Base-by-base conservation (phyloP, 2,888 invertebrate species). In the Brachyopa scutellaris region DNA sequence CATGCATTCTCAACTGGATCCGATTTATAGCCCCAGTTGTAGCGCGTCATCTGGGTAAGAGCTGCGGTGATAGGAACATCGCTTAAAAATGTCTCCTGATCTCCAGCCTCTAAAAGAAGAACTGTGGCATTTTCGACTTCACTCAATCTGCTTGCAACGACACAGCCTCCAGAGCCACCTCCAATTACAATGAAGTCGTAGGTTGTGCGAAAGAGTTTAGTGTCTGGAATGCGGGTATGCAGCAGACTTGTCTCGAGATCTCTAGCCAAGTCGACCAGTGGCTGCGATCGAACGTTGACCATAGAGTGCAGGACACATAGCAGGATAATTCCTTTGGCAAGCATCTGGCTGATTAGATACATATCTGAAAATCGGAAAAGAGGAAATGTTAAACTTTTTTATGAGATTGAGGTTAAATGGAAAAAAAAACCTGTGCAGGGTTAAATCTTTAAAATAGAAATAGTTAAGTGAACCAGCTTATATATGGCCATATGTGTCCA, bases 1-100 rank as follows among this genome's bases (percentile, higher is more conserved):
- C 93, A 93, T 0, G 92, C 92, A 40, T 91, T 91, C 15, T 89
- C 87, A n/a, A 92, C 88, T 29, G 93, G 93, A 86, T 94, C 94
- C 4, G 95, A 92, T 86, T 91, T 93, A 88, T 95, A 96, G 17
- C 94, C 93, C 95, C 96, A 96, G 88, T 95, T 96, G 85, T 93
- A 93, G 23, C 92, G 91, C 0, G 93, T 93, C 29, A 92, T 88
- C 59, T 93, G 92, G 2, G 92, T 90, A 19, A 93, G 91, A 0
- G 95, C 92, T 0, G 95, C 95, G 61, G 95, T 92, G 57, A 96
- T 91, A 0, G 95, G 96, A 29, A 96, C 92, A 86, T 96, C 96
- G 0, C 95, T 94, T 49, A 95, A 91, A 86, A 95, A 94, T 31
- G 93, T 95, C 89, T 96, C 96, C 84, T 95, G 94, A 29, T 92